phyloP scores from a whole-genome alignment of 2,113 vertebrate species.

The Cololabis saira region DNA sequence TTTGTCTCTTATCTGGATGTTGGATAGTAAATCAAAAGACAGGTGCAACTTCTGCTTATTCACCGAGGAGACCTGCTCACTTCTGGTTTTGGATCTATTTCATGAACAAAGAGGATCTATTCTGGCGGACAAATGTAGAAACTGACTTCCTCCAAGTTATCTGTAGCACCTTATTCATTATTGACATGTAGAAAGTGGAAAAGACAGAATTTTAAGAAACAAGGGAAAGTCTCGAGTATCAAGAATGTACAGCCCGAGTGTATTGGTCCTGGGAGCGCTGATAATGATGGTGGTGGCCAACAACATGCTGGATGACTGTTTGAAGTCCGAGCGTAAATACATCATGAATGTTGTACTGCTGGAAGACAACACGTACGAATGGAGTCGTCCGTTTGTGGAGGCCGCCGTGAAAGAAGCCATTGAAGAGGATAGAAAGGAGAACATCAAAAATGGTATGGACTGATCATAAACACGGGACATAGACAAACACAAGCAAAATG shows the following conservation, averaged over 20 bases:
- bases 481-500: no score
- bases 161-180: not conserved
- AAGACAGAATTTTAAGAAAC: not conserved
- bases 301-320: conserved; percentile 60
- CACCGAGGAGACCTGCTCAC: not conserved
- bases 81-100: conserved; percentile 15
- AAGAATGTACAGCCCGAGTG: conserved; percentile 44
- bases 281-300: conserved; percentile 16
- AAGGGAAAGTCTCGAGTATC: conserved; percentile 9
- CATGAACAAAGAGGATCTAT: not conserved
- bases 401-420: conserved; percentile 79
- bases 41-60: conserved; percentile 17
- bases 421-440: conserved; percentile 57
- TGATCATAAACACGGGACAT: not conserved
- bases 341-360: conserved; percentile 89
- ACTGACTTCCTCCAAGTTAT: not conserved
- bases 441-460: conserved; percentile 57
- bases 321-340: conserved; percentile 5
- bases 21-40: conserved; percentile 2
- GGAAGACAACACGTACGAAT: conserved; percentile 83
- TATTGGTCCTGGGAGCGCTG: conserved; percentile 45
- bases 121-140: conserved; percentile 4
- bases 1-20: conserved; percentile 16
- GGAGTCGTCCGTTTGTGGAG: conserved; percentile 69
- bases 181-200: conserved; percentile 58